These are phyloP conservation scores for Caenorhabditis becei DNA, from an alignment of 2,888 invertebrate species.

Conservation along the genomic window DNA sequence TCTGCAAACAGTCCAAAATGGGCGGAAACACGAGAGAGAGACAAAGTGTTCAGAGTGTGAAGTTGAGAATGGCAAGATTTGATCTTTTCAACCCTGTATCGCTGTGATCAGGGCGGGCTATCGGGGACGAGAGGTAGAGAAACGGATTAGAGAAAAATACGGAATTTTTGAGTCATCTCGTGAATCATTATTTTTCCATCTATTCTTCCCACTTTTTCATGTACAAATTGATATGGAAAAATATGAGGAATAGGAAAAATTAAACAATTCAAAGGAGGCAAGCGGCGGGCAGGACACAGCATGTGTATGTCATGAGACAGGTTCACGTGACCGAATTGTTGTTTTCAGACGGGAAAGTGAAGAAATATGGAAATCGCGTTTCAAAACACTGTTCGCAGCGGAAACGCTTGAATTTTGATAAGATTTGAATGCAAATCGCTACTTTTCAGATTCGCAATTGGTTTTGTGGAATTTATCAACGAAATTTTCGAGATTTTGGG, in stretches of 20 bases:
- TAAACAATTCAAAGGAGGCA: neutral
- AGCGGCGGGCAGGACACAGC: neutral
- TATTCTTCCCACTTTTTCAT: neutral
- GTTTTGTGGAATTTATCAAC: no score
- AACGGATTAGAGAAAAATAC: neutral
- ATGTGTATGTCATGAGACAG: constrained; percentile 2
- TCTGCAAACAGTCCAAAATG: neutral
- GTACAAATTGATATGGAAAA: neutral
- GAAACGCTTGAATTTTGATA: no score
- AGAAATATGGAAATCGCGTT: neutral
- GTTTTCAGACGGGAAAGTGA: constrained; percentile 5
- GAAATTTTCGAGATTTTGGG: no score
- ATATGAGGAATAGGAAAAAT: constrained; percentile 1
- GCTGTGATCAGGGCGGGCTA: no score
- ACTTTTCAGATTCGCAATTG: no score
- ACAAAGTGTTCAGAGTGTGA: neutral
- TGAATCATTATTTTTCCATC: neutral
- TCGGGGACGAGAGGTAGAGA: neutral
- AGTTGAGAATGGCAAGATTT: neutral
- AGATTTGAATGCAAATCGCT: no score
- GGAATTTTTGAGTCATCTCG: no score
- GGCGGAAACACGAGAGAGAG: neutral
- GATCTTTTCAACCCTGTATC: neutral
- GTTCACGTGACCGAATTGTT: constrained; percentile 41
- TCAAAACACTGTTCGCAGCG: no score